Evolutionary conservation across 1,140 invertebrate genomes (phyloP).

Genomic region (Ctenoplectra terminalis): DNA sequence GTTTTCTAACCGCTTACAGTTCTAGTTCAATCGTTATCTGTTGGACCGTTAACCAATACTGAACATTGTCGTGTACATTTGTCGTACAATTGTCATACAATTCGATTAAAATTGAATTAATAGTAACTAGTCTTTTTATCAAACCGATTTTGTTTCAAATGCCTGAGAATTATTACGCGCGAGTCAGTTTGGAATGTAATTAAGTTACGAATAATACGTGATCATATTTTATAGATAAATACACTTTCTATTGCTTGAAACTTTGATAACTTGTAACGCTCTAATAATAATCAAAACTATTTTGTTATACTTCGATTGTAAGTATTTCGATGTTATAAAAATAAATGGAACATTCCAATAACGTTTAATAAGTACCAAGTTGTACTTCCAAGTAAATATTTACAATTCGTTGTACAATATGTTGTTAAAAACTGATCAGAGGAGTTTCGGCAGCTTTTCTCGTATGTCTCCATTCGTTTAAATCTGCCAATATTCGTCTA

Average conservation of each 20-base stretch:
- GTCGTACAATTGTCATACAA: background rate
- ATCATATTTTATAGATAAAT: background rate
- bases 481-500: constrained; percentile 86
- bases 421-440: constrained; percentile 76
- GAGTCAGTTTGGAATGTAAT: background rate
- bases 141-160: background rate
- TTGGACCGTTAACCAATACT: background rate
- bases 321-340: constrained; percentile 10
- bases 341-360: constrained; percentile 24
- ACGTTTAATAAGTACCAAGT: constrained; percentile 6
- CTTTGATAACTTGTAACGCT: background rate
- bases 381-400: constrained; percentile 36
- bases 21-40: background rate
- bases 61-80: background rate
- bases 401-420: constrained; percentile 38
- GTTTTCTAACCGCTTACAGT: background rate
- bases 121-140: background rate
- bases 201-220: background rate
- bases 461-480: constrained; percentile 86
- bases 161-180: background rate
- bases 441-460: constrained; percentile 77
- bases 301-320: constrained; percentile 6
- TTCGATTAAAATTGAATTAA: background rate
- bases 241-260: background rate
- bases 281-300: background rate